Evolutionary conservation across 2,888 invertebrate genomes (phyloP).

Genomic region (Nesidiocoris tenuis): DNA sequence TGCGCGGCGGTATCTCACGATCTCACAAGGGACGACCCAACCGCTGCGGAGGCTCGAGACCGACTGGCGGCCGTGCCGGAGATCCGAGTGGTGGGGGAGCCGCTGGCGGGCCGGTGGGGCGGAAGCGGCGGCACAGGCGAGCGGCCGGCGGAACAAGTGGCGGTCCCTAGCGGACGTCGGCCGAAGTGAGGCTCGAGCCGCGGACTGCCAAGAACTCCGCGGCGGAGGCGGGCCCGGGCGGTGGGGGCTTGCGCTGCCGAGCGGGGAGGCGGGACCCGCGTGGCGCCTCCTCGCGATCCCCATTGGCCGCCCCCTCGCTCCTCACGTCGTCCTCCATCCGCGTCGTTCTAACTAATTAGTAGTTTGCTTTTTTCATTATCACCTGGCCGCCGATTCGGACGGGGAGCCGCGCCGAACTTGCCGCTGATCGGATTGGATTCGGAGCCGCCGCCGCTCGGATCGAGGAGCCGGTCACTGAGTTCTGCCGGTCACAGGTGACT

Average conservation of each 20-base stretch:
- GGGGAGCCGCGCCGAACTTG: background rate
- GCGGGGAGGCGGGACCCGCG: conserved; percentile 34
- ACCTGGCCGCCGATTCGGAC: conserved; percentile 25
- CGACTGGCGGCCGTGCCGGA: conserved; percentile 13
- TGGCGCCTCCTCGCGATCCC: conserved; percentile 30
- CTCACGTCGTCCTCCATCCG: conserved; percentile 15
- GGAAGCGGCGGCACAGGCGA: background rate
- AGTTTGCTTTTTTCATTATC: conserved; percentile 39
- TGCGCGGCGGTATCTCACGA: background rate
- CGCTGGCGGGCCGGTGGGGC: background rate
- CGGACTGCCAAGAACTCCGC: background rate
- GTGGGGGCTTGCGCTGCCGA: conserved; percentile 36
- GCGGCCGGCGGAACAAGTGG: conserved; percentile 15
- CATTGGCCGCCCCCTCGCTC: conserved; percentile 11
- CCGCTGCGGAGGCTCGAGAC: conserved; percentile 28
- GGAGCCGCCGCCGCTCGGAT: no score
- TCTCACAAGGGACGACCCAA: conserved; percentile 12
- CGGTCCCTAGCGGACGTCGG: conserved; percentile 27
- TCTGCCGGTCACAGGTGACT: no score
- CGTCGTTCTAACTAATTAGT: conserved; percentile 30
- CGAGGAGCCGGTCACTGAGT: no score
- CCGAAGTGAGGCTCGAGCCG: background rate
- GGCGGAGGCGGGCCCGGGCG: conserved; percentile 20
- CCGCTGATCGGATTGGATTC: background rate
- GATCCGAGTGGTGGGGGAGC: conserved; percentile 21